phyloP scores from a whole-genome alignment of 2,888 invertebrate species.

The Agrypnus murinus region DNA sequence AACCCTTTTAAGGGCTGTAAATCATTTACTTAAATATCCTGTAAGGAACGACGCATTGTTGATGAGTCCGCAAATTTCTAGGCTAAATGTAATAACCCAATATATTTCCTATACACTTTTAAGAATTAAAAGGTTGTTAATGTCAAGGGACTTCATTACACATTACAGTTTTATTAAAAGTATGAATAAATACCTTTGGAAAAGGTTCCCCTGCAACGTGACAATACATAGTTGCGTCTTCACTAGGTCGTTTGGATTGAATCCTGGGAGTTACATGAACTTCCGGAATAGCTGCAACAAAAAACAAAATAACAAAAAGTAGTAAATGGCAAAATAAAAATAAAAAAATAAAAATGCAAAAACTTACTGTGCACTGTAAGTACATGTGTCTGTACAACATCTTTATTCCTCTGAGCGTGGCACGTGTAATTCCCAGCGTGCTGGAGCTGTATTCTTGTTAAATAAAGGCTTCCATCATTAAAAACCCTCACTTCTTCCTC shows the following conservation, averaged over 20 bases:
- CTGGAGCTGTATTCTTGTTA: slow-evolving; percentile 81
- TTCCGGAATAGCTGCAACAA: slow-evolving; percentile 77
- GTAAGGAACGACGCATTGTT: too few species aligned
- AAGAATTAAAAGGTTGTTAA: too few species aligned
- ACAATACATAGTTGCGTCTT: slow-evolving; percentile 81
- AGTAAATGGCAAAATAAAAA: too few species aligned
- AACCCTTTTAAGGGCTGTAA: too few species aligned
- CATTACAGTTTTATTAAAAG: too few species aligned
- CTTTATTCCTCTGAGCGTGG: slow-evolving; percentile 81
- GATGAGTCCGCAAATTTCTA: too few species aligned
- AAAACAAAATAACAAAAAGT: too few species aligned
- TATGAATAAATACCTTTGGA: slow-evolving; percentile 73
- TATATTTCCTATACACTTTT: too few species aligned
- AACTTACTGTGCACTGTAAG: slow-evolving; percentile 83
- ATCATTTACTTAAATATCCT: too few species aligned
- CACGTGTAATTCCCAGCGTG: slow-evolving; percentile 87
- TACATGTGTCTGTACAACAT: slow-evolving; percentile 83
- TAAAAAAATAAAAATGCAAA: neutral
- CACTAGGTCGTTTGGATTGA: slow-evolving; percentile 79
- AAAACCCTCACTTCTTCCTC: slow-evolving; percentile 80
- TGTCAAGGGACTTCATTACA: too few species aligned
- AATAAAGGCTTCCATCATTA: slow-evolving; percentile 83
- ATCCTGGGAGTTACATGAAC: slow-evolving; percentile 82
- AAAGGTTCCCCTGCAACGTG: slow-evolving; percentile 84
- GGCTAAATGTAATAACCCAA: too few species aligned